phyloP scores from a whole-genome alignment of 92 coral and sea anemone species.

The Diadumene lineata region DNA sequence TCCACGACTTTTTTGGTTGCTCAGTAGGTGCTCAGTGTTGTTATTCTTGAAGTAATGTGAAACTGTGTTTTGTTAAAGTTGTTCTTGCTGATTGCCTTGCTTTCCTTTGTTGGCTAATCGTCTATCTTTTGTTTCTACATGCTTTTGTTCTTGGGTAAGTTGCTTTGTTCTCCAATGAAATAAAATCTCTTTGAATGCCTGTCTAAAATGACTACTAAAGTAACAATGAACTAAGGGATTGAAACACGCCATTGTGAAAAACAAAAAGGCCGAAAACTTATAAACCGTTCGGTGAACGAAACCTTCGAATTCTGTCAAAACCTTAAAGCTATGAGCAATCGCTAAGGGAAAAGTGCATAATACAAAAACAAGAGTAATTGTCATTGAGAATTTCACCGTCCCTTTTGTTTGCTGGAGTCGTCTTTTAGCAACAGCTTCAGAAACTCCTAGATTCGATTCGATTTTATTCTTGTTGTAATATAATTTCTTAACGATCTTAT shows the following conservation, averaged over 20 bases:
- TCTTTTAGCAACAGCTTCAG: background rate
- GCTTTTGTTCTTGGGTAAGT: no score
- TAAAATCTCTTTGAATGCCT: constrained; percentile 10
- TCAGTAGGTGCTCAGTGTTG: no score
- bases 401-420: background rate
- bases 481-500: constrained; percentile 10
- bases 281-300: no score
- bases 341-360: constrained; percentile 12
- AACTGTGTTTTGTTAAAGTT: no score
- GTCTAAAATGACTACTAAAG: constrained; percentile 10
- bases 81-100: no score
- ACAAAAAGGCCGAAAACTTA: background rate
- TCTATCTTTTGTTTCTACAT: no score
- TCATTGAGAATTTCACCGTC: constrained; percentile 14
- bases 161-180: background rate
- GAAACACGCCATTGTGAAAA: constrained; percentile 10
- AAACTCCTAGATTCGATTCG: background rate
- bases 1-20: no score
- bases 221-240: constrained; percentile 21
- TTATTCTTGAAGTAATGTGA: no score
- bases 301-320: background rate
- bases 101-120: no score
- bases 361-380: constrained; percentile 12
- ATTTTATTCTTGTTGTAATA: constrained; percentile 13
- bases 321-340: background rate